phyloP scores from a whole-genome alignment of 2,113 vertebrate species.

The Zosterops pallidus region DNA sequence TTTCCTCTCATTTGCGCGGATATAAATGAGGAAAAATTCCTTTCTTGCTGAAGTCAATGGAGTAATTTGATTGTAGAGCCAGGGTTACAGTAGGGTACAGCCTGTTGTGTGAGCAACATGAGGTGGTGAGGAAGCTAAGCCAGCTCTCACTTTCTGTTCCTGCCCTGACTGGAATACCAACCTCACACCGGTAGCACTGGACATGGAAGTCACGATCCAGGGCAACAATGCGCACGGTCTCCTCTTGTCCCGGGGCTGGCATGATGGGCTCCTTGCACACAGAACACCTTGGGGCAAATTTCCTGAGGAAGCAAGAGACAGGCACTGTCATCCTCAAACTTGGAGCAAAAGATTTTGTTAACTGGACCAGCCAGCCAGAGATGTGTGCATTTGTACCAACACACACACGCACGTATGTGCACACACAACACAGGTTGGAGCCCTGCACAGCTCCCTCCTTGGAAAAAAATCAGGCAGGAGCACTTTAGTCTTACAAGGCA shows the following conservation, averaged over 20 bases:
- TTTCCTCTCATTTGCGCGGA: not conserved
- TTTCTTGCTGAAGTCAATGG: slow-evolving; percentile 2
- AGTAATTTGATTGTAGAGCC: not conserved
- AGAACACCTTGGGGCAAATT: slow-evolving; percentile 95
- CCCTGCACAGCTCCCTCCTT: not conserved
- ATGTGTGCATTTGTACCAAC: not conserved
- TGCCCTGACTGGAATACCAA: slow-evolving; percentile 22
- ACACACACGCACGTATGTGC: rapidly evolving
- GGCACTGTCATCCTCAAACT: not conserved
- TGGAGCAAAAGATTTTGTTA: not conserved
- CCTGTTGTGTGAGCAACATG: rapidly evolving
- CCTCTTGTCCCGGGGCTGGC: slow-evolving; percentile 95
- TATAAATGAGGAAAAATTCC: slow-evolving; percentile 28
- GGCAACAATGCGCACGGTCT: slow-evolving; percentile 96
- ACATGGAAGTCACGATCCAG: slow-evolving; percentile 98
- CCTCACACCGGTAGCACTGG: slow-evolving; percentile 98
- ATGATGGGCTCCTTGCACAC: slow-evolving; percentile 96
- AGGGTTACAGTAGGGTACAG: not conserved
- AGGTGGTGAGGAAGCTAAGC: not conserved
- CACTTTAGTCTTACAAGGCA: not conserved
- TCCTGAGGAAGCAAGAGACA: slow-evolving; percentile 74
- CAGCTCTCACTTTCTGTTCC: not conserved
- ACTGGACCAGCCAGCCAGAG: not conserved
- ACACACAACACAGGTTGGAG: not conserved
- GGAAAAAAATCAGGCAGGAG: not conserved